Evolutionary conservation across 1,140 invertebrate genomes (phyloP).

Genomic region (Diabrotica undecimpunctata): DNA sequence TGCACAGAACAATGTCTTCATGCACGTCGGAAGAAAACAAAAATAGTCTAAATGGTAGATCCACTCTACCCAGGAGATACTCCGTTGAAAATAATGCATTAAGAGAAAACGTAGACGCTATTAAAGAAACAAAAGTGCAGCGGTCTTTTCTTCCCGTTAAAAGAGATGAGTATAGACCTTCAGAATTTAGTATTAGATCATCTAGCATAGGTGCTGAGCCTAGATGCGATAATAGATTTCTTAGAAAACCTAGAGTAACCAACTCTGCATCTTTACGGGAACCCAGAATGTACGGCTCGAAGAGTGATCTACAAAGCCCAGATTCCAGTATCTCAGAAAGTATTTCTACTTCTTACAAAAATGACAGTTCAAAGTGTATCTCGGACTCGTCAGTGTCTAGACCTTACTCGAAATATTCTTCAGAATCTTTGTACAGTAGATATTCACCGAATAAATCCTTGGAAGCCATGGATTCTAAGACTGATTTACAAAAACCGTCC

Average conservation of each 20-base stretch:
- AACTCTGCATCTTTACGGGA: constrained; percentile 32
- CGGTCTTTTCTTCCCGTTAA: constrained; percentile 34
- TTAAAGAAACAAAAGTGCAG: constrained; percentile 7
- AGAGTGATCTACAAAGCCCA: constrained; percentile 34
- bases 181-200: constrained; percentile 30
- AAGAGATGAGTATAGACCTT: constrained; percentile 26
- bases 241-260: constrained; percentile 27
- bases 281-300: constrained; percentile 26
- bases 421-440: constrained; percentile 18
- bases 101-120: background rate
- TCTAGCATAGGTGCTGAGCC: constrained; percentile 29
- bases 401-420: constrained; percentile 34
- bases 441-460: constrained; percentile 26
- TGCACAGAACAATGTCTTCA: constrained; percentile 60
- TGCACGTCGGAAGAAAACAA: constrained; percentile 33
- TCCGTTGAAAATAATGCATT: constrained; percentile 27
- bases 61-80: constrained; percentile 35
- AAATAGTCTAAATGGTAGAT: constrained; percentile 25
- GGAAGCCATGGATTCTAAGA: constrained; percentile 26
- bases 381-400: constrained; percentile 27
- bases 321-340: constrained; percentile 42
- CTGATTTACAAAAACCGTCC: constrained; percentile 35
- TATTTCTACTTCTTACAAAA: constrained; percentile 27
- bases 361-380: constrained; percentile 29
- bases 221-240: constrained; percentile 28